A percentile compares a stretch with the other conserved stretches of the same genome.
phyloP scores from a whole-genome alignment of 2,797 vertebrate genomes.

The Poecilia picta region DNA sequence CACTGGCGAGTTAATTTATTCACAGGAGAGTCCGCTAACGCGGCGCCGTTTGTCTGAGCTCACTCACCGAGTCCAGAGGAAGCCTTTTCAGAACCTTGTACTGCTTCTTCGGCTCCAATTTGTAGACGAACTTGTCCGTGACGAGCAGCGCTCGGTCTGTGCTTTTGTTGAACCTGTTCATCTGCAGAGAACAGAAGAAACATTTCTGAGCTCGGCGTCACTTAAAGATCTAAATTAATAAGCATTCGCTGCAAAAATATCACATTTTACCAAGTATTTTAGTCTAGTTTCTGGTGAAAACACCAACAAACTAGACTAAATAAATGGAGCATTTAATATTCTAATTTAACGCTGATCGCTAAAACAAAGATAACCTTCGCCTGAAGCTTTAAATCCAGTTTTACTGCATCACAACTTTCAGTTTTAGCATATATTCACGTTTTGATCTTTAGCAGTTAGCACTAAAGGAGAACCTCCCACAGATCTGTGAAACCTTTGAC shows the following conservation, averaged over 20 bases:
- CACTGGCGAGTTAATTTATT: not conserved
- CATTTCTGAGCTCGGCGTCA: not conserved
- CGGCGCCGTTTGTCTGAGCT: no score
- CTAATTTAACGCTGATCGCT: no score
- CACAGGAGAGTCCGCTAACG: not conserved
- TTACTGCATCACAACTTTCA: no score
- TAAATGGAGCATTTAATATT: no score
- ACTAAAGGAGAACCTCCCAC: not conserved
- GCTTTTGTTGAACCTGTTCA: slow-evolving; percentile 89
- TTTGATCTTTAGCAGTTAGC: not conserved
- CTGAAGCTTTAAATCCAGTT: no score
- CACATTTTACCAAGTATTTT: no score
- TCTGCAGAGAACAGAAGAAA: slow-evolving; percentile 60
- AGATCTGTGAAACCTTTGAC: not conserved
- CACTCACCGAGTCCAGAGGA: slow-evolving; percentile 85
- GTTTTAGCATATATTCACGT: no score
- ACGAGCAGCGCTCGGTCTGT: slow-evolving; percentile 88
- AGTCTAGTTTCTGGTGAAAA: no score
- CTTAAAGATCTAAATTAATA: not conserved
- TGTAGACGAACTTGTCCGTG: slow-evolving; percentile 90
- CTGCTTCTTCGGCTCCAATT: slow-evolving; percentile 87
- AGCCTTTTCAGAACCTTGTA: slow-evolving; percentile 86
- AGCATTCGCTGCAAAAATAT: not conserved
- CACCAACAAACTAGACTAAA: no score
- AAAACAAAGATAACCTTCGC: no score